Evolutionary conservation across 2,888 invertebrate species (phyloP), one percentile per base, ranked within the genome.

Genomic region (Blastobasis adustella): DNA sequence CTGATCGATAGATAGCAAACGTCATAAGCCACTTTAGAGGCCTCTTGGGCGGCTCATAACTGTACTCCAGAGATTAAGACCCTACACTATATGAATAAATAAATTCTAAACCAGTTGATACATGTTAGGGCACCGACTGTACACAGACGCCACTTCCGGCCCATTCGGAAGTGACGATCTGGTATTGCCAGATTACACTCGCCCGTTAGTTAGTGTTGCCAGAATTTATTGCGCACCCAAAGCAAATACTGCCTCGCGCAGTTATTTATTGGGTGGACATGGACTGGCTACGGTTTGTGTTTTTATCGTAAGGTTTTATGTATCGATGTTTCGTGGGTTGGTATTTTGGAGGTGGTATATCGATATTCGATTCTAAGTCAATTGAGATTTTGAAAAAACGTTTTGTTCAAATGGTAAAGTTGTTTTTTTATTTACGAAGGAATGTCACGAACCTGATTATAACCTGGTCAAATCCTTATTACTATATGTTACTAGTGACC

Each of bases 191-290:
- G 23, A 23, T 23, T 23, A 23, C 23, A 23, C 23, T 23, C 23
- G 23, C 23, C 23, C 23, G 42, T 50, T 43, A 37, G 38, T 50
- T 47, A 50, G 50, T 42, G 50, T 50, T 50, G 47, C 43, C 50
- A 46, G 46, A 46, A 46, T 50, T 38, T 45, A 45, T 42, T 9
- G 10, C 36, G n/a, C 23, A 10, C 23, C 23, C 23, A 23, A 23
- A 23, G 23, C 23, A 23, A 23, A 23, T 41, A 9, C 41, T 23
- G 23, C 23, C 23, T 23, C 23, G 23, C 23, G 2, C 23, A 23
- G 23, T 23, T 23, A 23, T 23, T 23, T 23, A 23, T 23, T 23
- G 23, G 23, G 23, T 23, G 23, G 23, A 23, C 23, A 23, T 23
- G 23, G 23, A 23, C 23, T 23, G 23, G 23, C 23, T 23, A 23